Percentiles rank a stretch among this genome's conserved stretches.
These are phyloP conservation scores for Octodon degus DNA, from an alignment of 2,113 vertebrate species.

Conservation along the genomic window DNA sequence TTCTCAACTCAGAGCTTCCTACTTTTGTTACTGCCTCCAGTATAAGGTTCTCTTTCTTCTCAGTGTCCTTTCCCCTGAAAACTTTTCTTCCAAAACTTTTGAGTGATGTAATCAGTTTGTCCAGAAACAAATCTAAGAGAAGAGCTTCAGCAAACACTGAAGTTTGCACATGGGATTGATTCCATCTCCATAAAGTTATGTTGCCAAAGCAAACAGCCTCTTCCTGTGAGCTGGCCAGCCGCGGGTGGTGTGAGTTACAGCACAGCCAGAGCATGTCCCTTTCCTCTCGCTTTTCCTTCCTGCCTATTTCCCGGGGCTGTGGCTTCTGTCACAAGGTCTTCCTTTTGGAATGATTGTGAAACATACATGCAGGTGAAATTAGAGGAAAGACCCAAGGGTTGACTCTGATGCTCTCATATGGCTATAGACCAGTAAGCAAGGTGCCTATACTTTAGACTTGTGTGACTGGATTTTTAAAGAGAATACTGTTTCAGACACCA, in stretches of 20 bases:
- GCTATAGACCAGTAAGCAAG: neutral
- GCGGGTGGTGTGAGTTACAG: constrained; percentile 85
- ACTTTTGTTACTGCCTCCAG: neutral
- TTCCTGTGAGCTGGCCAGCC: constrained; percentile 81
- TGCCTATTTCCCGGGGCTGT: constrained; percentile 82
- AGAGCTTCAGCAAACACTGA: constrained; percentile 56
- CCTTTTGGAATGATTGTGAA: constrained; percentile 76
- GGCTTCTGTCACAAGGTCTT: constrained; percentile 81
- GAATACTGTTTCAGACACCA: neutral
- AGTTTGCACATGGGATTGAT: neutral
- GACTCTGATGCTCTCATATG: neutral
- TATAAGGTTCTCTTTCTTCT: constrained; percentile 23
- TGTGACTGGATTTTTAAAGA: neutral
- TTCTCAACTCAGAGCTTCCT: neutral
- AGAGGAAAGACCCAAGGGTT: constrained; percentile 35
- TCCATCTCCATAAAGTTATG: constrained; percentile 75
- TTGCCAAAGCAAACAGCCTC: constrained; percentile 88
- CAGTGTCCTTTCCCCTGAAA: constrained; percentile 35
- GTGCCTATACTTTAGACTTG: neutral
- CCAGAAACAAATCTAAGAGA: constrained; percentile 12
- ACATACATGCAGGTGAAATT: constrained; percentile 73
- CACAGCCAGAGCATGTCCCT: constrained; percentile 86
- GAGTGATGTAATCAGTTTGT: constrained; percentile 24
- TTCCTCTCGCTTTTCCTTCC: constrained; percentile 92
- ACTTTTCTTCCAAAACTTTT: constrained; percentile 44